These are phyloP conservation scores for Callimorpha dominula DNA, from an alignment of 2,888 invertebrate species.

Conservation along the genomic window DNA sequence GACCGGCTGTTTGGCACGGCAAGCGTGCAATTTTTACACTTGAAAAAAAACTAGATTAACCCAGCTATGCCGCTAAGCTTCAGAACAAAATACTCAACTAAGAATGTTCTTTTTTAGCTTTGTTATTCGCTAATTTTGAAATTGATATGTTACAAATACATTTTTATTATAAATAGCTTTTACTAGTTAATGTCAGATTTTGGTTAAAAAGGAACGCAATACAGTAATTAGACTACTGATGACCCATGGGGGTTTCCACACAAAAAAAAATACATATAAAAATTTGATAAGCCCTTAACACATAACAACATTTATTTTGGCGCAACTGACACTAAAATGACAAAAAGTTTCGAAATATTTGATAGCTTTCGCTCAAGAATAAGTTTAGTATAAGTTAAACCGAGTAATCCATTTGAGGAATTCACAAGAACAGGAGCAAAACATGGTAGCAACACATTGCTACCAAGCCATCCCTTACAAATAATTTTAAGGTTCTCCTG, in stretches of 20 bases:
- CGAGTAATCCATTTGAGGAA: not conserved
- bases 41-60: conserved; percentile 31
- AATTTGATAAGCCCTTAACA: not conserved
- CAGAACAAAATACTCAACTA: not conserved
- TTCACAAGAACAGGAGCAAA: not conserved
- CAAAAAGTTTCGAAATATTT: too few species aligned
- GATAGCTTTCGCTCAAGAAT: too few species aligned
- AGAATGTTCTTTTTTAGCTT: not conserved
- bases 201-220: not conserved
- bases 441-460: too few species aligned
- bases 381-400: not conserved
- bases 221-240: not conserved
- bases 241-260: too few species aligned
- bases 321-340: too few species aligned
- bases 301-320: too few species aligned
- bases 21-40: conserved; percentile 27
- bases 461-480: too few species aligned
- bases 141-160: too few species aligned
- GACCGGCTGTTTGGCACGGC: conserved; percentile 54
- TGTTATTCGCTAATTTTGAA: too few species aligned
- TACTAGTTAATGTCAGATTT: not conserved
- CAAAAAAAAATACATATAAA: too few species aligned
- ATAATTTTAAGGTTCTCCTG: too few species aligned
- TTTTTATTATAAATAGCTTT: too few species aligned
- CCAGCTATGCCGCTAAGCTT: conserved; percentile 19